phyloP scores from a whole-genome alignment of 2,113 vertebrate genomes.

The Neofelis nebulosa region DNA sequence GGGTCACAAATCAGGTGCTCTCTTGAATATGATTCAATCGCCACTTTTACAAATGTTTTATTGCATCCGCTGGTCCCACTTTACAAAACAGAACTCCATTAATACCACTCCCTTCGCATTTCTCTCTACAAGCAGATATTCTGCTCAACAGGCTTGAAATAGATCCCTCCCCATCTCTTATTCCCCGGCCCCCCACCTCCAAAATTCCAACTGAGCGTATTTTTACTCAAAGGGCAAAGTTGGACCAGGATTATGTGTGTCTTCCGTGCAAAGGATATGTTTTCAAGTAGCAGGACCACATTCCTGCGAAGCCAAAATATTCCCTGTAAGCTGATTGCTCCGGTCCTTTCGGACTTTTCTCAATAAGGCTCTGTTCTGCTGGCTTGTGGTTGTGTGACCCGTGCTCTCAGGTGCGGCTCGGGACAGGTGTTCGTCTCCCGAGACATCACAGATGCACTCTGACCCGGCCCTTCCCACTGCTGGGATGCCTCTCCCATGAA shows the following conservation, averaged over 20 bases:
- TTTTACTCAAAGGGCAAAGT: conserved; percentile 85
- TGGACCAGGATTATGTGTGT: conserved; percentile 82
- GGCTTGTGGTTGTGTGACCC: conserved; percentile 54
- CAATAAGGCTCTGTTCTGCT: conserved; percentile 82
- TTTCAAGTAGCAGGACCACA: conserved; percentile 82
- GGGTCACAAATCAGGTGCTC: conserved; percentile 74
- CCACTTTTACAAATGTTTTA: conserved; percentile 65
- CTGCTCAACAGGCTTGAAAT: conserved; percentile 81
- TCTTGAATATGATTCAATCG: conserved; percentile 77
- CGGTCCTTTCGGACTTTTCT: conserved; percentile 75
- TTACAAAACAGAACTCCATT: conserved; percentile 80
- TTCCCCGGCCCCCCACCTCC: background rate
- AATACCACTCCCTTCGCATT: conserved; percentile 75
- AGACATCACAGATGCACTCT: conserved; percentile 49
- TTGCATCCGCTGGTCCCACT: conserved; percentile 75
- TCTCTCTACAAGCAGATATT: conserved; percentile 76
- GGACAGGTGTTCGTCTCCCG: conserved; percentile 80
- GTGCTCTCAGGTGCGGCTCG: conserved; percentile 72
- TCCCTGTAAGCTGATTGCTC: conserved; percentile 83
- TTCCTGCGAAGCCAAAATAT: conserved; percentile 82
- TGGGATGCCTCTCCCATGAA: conserved; percentile 24
- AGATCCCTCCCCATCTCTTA: conserved; percentile 64
- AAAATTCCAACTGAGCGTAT: conserved; percentile 83
- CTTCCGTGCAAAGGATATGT: conserved; percentile 81
- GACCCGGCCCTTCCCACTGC: conserved; percentile 37